These are phyloP conservation scores for Eriocheir sinensis DNA, from an alignment of 1,140 invertebrate genomes.

Conservation along the genomic window DNA sequence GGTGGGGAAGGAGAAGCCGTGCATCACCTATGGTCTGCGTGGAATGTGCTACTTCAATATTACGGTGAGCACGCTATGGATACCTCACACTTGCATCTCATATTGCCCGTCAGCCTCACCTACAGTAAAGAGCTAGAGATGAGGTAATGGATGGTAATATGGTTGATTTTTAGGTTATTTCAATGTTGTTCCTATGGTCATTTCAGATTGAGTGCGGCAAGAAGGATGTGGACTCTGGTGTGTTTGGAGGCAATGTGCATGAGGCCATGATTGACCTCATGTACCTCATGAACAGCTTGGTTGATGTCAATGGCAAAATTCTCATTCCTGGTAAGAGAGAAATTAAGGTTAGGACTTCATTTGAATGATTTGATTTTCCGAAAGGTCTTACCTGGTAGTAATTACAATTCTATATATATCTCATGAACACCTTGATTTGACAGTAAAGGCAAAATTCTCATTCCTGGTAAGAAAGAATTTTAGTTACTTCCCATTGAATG, in stretches of 20 bases:
- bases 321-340: conserved; percentile 90
- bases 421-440: no score
- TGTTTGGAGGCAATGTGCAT: conserved; percentile 94
- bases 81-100: no score
- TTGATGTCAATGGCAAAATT: conserved; percentile 93
- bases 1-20: conserved; percentile 97
- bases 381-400: no score
- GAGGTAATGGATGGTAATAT: no score
- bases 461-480: conserved; percentile 91
- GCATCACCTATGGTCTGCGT: conserved; percentile 97
- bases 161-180: neutral
- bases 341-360: no score
- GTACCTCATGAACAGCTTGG: conserved; percentile 90
- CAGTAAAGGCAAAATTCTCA: no score
- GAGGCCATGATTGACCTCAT: conserved; percentile 95
- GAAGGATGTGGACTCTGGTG: conserved; percentile 97
- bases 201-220: conserved; percentile 88
- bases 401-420: no score
- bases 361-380: no score
- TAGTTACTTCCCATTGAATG: no score
- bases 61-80: conserved; percentile 83
- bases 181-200: neutral
- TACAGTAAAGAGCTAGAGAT: no score
- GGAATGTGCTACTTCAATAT: conserved; percentile 96
- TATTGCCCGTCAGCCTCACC: neutral